Conservation (phyloP, 1,140 invertebrate species). For the Harlomillsia oculata region DNA sequence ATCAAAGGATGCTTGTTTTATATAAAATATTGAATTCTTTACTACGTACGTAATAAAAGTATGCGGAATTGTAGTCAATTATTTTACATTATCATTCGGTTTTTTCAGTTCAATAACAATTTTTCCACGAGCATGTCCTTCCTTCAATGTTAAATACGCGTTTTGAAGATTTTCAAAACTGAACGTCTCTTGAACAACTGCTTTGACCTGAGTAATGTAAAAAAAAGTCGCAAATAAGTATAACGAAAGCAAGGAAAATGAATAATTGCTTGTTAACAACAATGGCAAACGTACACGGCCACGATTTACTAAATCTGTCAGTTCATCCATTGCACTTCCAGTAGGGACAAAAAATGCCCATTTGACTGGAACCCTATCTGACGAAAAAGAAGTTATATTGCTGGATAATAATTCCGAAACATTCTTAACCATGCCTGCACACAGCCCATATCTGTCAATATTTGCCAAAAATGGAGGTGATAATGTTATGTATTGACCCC, state of each 20-base stretch:
- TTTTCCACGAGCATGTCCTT: conserved; percentile 44
- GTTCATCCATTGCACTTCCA: conserved; percentile 3
- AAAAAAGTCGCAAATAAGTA: neutral
- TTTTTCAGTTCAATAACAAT: conserved; percentile 42
- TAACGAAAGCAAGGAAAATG: neutral
- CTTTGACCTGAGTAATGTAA: conserved; percentile 37
- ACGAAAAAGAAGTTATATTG: neutral
- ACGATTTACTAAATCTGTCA: conserved; percentile 10
- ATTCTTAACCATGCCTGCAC: conserved; percentile 20
- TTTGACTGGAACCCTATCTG: conserved; percentile 8
- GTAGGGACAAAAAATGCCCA: conserved; percentile 23
- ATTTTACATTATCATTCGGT: too few species aligned
- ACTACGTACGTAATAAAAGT: too few species aligned
- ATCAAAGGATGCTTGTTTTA: too few species aligned
- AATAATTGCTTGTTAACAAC: neutral
- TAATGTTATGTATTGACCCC: conserved; percentile 69
- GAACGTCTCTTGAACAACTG: conserved; percentile 45
- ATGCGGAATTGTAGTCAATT: too few species aligned
- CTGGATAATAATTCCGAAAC: neutral
- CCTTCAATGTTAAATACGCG: conserved; percentile 43
- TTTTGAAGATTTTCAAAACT: conserved; percentile 42
- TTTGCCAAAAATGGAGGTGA: conserved; percentile 70
- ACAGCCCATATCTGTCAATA: conserved; percentile 65
- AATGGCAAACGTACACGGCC: neutral
- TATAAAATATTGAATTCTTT: too few species aligned